These are phyloP conservation scores for Ciona savignyi DNA, from an alignment of 23 tunicate species.

Conservation along the genomic window DNA sequence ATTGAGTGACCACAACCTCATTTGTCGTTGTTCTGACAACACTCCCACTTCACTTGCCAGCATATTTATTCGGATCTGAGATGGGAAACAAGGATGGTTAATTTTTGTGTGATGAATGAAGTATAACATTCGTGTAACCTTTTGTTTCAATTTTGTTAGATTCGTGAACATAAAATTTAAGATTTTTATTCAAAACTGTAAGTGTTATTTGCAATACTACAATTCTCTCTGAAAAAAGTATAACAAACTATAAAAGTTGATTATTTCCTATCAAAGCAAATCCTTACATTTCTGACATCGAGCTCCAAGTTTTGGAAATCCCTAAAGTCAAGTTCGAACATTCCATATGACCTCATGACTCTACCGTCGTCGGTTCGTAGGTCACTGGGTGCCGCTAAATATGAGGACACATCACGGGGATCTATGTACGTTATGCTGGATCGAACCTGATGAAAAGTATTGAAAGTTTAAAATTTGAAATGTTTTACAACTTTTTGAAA, in stretches of 20 bases:
- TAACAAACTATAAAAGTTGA: neutral
- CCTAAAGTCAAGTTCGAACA: constrained; percentile 69
- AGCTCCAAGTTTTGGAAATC: constrained; percentile 18
- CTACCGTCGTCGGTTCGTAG: constrained; percentile 22
- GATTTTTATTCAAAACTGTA: neutral
- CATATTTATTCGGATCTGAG: constrained; percentile 34
- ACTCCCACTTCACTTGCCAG: constrained; percentile 11
- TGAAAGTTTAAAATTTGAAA: too few species aligned
- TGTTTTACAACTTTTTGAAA: too few species aligned
- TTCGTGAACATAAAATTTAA: neutral
- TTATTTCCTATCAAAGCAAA: too few species aligned
- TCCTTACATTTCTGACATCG: constrained; percentile 50
- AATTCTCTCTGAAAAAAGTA: neutral
- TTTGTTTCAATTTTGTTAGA: too few species aligned
- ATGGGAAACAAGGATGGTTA: too few species aligned
- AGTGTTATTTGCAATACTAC: neutral
- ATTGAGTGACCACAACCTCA: constrained; percentile 54
- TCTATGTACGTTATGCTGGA: constrained; percentile 54
- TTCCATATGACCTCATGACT: constrained; percentile 53
- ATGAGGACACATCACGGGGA: constrained; percentile 42
- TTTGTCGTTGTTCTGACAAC: constrained; percentile 12
- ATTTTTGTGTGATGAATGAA: too few species aligned
- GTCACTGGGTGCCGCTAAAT: constrained; percentile 52
- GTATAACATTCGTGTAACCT: too few species aligned
- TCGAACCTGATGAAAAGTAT: too few species aligned